A percentile compares a stretch with the other conserved stretches of the same genome.
Conservation (phyloP, 2,113 vertebrate species). For the Atrichornis clamosus region DNA sequence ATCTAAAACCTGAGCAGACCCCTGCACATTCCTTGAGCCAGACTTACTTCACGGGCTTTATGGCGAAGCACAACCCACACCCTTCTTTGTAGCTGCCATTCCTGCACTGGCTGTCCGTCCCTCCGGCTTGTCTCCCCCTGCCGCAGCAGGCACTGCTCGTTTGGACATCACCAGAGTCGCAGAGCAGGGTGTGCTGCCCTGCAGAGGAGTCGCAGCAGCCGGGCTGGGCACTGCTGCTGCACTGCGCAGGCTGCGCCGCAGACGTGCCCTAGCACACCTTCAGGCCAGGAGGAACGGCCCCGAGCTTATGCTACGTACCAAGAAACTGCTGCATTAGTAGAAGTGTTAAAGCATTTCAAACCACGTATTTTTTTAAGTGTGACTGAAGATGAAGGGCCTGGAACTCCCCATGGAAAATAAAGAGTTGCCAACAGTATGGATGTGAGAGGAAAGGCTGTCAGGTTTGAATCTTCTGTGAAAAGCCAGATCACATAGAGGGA, state of each 20-base stretch:
- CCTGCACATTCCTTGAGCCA: not conserved
- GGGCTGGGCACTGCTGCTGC: not conserved
- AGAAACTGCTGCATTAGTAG: not conserved
- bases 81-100: not conserved
- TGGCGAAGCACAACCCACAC: not conserved
- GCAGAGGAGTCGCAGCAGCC: not conserved
- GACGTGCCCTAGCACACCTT: not conserved
- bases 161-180: not conserved
- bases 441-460: not conserved
- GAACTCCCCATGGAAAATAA: not conserved
- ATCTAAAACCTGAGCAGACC: not conserved
- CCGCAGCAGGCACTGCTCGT: not conserved
- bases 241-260: not conserved
- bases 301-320: accelerated
- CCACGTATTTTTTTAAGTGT: not conserved
- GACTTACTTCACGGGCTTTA: not conserved
- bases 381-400: not conserved
- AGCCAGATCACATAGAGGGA: not conserved
- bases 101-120: not conserved
- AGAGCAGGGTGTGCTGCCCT: not conserved
- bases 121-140: not conserved
- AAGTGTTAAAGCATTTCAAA: not conserved
- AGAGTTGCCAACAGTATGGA: not conserved
- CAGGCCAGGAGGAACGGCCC: not conserved
- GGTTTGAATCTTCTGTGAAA: not conserved